Conservation (phyloP, 2,888 invertebrate genomes). For the Platycheirus albimanus region DNA sequence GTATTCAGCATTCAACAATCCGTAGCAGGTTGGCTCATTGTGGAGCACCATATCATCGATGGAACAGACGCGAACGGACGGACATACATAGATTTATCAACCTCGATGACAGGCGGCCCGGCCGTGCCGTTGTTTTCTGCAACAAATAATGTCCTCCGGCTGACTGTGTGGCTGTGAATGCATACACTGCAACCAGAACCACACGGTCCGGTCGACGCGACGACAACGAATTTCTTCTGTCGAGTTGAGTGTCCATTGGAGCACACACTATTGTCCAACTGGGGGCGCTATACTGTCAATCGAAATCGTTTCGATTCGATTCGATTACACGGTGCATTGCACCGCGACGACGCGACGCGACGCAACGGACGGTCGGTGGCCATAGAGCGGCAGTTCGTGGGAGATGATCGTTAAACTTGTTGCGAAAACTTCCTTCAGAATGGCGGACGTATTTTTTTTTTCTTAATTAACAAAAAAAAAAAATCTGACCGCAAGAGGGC, state of each 20-base stretch:
- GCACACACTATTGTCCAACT: conserved; percentile 60
- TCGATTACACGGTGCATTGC: conserved; percentile 68
- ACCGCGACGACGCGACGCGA: too few species aligned
- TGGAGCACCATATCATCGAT: not conserved
- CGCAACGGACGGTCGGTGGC: too few species aligned
- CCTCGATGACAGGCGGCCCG: conserved; percentile 58
- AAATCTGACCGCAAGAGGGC: not conserved
- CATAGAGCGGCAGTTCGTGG: conserved; percentile 63
- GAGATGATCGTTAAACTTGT: conserved; percentile 68
- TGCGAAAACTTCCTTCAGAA: conserved; percentile 37
- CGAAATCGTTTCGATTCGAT: conserved; percentile 67
- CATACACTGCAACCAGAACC: conserved; percentile 21
- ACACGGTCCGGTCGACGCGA: not conserved
- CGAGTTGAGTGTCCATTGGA: conserved; percentile 26
- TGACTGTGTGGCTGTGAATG: conserved; percentile 24
- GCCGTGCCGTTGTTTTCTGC: conserved; percentile 44
- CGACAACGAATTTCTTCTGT: conserved; percentile 30
- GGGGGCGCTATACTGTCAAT: conserved; percentile 73
- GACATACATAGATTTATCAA: conserved; percentile 67
- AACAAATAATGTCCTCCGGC: conserved; percentile 51
- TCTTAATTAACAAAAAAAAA: conserved; percentile 50
- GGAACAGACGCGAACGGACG: conserved; percentile 2
- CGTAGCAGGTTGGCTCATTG: conserved; percentile 26
- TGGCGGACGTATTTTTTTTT: conserved; percentile 22
- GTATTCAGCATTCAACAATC: conserved; percentile 46